Percentiles rank a stretch among this genome's conserved stretches.
Conservation (phyloP, 2,888 invertebrate species). For the Caenorhabditis panamensis region DNA sequence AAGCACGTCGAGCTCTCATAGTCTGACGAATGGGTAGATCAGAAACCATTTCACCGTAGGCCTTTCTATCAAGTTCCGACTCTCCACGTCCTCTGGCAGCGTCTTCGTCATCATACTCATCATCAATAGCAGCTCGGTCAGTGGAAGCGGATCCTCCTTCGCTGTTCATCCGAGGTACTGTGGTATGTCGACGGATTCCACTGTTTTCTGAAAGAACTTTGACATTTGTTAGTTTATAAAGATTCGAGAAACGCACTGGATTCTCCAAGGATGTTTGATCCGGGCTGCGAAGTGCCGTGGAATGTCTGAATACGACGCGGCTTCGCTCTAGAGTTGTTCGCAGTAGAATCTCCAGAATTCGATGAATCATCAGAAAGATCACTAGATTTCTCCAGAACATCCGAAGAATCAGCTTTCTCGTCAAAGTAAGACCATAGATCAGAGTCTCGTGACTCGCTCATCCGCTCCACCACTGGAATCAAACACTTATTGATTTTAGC, state of each 20-base stretch:
- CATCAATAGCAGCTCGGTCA: slow-evolving; percentile 36
- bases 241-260: slow-evolving; percentile 27
- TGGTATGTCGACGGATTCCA: slow-evolving; percentile 67
- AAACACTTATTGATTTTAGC: too few relatives aligned
- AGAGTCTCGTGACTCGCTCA: slow-evolving; percentile 62
- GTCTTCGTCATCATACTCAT: slow-evolving; percentile 42
- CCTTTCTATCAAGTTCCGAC: slow-evolving; percentile 42
- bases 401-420: slow-evolving; percentile 62
- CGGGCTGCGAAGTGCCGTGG: slow-evolving; percentile 62
- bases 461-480: slow-evolving; percentile 64
- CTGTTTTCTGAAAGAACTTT: slow-evolving; percentile 52
- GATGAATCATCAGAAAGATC: slow-evolving; percentile 65
- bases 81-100: slow-evolving; percentile 28
- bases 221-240: background rate
- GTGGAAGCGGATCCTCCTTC: slow-evolving; percentile 25
- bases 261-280: slow-evolving; percentile 12
- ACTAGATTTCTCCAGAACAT: slow-evolving; percentile 51
- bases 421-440: slow-evolving; percentile 69
- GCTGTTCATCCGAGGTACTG: slow-evolving; percentile 66
- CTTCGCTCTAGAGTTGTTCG: slow-evolving; percentile 20
- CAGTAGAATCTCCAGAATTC: slow-evolving; percentile 45
- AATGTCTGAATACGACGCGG: slow-evolving; percentile 70
- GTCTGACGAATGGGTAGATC: slow-evolving; percentile 54
- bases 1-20: slow-evolving; percentile 45
- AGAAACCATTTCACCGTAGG: slow-evolving; percentile 55